Percentiles rank a stretch among this genome's conserved stretches.
Evolutionary conservation across 2,888 invertebrate genomes (phyloP).

Genomic region (Diabrotica balteata): DNA sequence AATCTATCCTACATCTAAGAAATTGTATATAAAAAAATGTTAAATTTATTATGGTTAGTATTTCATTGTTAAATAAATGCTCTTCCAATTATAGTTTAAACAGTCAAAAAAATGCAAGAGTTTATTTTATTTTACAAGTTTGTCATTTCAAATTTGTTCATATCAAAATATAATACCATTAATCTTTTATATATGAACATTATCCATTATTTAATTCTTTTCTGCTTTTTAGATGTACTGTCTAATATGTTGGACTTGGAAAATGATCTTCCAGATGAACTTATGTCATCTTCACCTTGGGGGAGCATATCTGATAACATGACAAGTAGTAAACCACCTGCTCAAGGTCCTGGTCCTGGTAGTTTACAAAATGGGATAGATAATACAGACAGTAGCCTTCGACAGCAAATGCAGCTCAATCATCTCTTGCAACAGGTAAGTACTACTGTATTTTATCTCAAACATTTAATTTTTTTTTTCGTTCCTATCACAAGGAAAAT

Average conservation of each 20-base stretch:
- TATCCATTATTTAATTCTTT: constrained; percentile 8
- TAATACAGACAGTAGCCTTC: constrained; percentile 62
- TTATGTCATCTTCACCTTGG: constrained; percentile 79
- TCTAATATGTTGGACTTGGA: constrained; percentile 90
- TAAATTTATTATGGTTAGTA: too few relatives aligned
- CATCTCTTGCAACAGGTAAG: constrained; percentile 69
- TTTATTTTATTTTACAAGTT: too few relatives aligned
- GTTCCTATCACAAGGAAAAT: too few relatives aligned
- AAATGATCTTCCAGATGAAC: constrained; percentile 90
- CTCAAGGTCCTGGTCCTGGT: constrained; percentile 84
- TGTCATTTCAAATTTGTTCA: too few relatives aligned
- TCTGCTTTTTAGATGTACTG: constrained; percentile 72
- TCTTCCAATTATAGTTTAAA: too few relatives aligned
- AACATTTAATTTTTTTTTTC: too few relatives aligned
- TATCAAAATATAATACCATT: too few relatives aligned
- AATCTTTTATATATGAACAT: too few relatives aligned
- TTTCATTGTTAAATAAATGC: too few relatives aligned
- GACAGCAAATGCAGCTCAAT: constrained; percentile 68
- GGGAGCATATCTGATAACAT: constrained; percentile 59
- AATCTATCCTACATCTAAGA: too few relatives aligned
- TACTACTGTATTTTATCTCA: background rate
- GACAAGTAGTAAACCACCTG: constrained; percentile 74
- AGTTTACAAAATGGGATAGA: constrained; percentile 77
- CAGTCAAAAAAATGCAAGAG: too few relatives aligned
- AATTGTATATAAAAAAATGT: too few relatives aligned